Conservation (phyloP, 2,113 vertebrate species). For the Elephantulus edwardii region DNA sequence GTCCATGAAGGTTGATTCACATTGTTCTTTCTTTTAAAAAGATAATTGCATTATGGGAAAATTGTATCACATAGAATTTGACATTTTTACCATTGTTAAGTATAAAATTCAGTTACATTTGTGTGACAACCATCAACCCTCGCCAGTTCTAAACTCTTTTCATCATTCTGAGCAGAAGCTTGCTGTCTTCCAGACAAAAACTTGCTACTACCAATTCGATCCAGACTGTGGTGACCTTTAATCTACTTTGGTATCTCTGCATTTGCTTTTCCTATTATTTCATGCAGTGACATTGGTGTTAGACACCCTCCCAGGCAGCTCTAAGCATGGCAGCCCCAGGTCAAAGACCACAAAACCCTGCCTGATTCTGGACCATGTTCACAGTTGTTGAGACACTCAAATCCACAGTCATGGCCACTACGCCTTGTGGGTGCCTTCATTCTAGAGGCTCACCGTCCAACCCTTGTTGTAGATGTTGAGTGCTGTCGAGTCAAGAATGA, state of each 20-base stretch:
- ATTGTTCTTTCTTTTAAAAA: too few species aligned
- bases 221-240: not conserved
- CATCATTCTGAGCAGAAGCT: not conserved
- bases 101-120: not conserved
- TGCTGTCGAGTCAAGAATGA: too few species aligned
- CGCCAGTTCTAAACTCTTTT: not conserved
- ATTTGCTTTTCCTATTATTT: not conserved
- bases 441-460: too few species aligned
- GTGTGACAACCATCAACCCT: not conserved
- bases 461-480: too few species aligned
- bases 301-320: too few species aligned
- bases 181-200: not conserved
- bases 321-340: not conserved
- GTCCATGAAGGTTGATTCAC: not conserved
- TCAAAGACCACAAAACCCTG: not conserved
- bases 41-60: not conserved
- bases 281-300: too few species aligned
- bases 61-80: not conserved
- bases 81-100: not conserved
- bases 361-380: not conserved
- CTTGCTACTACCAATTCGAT: too few species aligned
- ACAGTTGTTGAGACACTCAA: not conserved
- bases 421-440: not conserved
- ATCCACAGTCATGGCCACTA: not conserved
- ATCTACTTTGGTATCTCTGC: not conserved